Base-by-base conservation (phyloP, 2,113 vertebrate genomes). In the Cyanistes caeruleus region DNA sequence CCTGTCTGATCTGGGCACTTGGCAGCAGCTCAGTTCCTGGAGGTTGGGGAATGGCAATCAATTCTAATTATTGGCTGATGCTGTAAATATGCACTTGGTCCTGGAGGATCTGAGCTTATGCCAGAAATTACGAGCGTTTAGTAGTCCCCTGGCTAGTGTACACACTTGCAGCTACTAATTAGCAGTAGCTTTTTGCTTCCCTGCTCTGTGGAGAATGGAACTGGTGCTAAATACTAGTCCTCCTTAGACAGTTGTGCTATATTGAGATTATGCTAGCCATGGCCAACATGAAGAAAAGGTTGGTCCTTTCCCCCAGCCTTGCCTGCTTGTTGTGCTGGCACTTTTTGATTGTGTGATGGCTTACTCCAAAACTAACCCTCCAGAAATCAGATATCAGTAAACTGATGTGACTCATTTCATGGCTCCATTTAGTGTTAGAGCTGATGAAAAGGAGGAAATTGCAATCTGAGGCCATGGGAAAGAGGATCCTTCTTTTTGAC, bases 131-230 rank as follows among this genome's bases (percentile, higher is more conserved):
- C 8, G 69, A 81, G 65, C 4, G 3, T 74, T 93, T 89, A 89
- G 73, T 85, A 69, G 94, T 93, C 59, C 56, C 72, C 27, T 92
- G 83, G 63, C 80, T 86, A 84, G 83, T 43, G 15, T 64, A 77
- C 80, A 62, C n/a, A 65, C 62, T 92, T 79, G 56, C 58, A 90
- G 43, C 30, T 93, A 79, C 87, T 80, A 86, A 86, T 92, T 77
- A 90, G 59, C 35, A 63, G 43, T 78, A 90, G 68, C 33, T 93
- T 89, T 83, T 95, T 2, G 1, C 59, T 90, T 80, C 10, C 30
- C 18, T 84, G 24, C 68, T 80, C 55, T 67, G 24, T 35, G 30
- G 20, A 86, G 28, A 77, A 70, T 31, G 48, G 68, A 94, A 67
- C 5, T 65, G 12, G 37, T 83, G 73, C 33, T 93, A 78, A 89